phyloP scores from a whole-genome alignment of 2,888 invertebrate species.

The Erannis defoliaria region DNA sequence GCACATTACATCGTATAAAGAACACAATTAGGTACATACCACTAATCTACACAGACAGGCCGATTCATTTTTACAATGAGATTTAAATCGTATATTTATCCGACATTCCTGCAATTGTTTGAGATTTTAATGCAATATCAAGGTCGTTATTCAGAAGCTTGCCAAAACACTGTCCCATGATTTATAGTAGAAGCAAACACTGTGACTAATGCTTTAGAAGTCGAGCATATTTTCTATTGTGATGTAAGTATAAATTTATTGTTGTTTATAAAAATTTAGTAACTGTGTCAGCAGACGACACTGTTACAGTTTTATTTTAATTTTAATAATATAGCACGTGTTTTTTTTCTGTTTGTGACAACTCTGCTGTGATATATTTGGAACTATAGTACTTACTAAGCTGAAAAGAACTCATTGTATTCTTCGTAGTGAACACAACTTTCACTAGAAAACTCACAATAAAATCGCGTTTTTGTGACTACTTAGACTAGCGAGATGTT shows the following conservation, averaged over 20 bases:
- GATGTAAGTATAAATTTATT: slow-evolving; percentile 53
- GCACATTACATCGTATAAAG: slow-evolving; percentile 12
- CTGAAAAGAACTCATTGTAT: too few relatives aligned
- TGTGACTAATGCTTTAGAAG: slow-evolving; percentile 47
- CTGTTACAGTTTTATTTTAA: slow-evolving; percentile 23
- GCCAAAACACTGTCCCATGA: slow-evolving; percentile 68
- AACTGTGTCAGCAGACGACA: slow-evolving; percentile 49
- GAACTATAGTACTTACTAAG: too few relatives aligned
- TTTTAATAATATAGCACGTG: slow-evolving; percentile 20
- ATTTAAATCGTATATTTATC: slow-evolving; percentile 46
- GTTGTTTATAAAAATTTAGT: slow-evolving; percentile 56
- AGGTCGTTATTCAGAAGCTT: slow-evolving; percentile 59
- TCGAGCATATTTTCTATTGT: slow-evolving; percentile 56
- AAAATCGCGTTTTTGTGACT: too few relatives aligned
- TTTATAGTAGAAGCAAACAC: slow-evolving; percentile 47
- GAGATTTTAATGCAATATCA: slow-evolving; percentile 63
- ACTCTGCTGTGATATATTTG: background rate
- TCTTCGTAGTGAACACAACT: too few relatives aligned
- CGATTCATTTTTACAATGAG: slow-evolving; percentile 26
- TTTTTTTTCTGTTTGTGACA: background rate
- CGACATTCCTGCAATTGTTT: slow-evolving; percentile 58
- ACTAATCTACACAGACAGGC: slow-evolving; percentile 14
- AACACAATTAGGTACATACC: background rate
- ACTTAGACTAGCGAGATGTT: too few relatives aligned
- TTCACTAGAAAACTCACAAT: too few relatives aligned